A percentile compares a stretch with the other conserved stretches of the same genome.
Conservation (phyloP, 2,888 invertebrate genomes). For the Cataglyphis altisquamis region DNA sequence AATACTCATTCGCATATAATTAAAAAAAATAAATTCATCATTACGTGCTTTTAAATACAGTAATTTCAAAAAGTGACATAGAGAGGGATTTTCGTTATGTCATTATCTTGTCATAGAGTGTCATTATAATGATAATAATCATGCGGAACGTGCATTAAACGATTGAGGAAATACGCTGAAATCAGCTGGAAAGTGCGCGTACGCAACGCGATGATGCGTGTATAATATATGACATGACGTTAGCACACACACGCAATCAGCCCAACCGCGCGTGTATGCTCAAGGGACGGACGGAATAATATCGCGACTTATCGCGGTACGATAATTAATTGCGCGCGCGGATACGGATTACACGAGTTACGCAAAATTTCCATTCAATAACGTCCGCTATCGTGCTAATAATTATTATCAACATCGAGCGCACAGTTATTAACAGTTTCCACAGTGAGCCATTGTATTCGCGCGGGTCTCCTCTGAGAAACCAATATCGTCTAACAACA, state of each 20-base stretch:
- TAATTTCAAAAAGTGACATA: not conserved
- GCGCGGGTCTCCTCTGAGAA: constrained; percentile 30
- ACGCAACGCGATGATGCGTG: constrained; percentile 43
- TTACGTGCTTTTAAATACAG: not conserved
- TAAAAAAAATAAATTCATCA: not conserved
- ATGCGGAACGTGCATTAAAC: constrained; percentile 27
- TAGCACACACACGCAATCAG: constrained; percentile 29
- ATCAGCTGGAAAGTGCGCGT: constrained; percentile 23
- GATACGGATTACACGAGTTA: constrained; percentile 71
- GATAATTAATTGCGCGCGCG: constrained; percentile 72
- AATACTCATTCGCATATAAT: too few relatives aligned
- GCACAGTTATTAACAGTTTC: constrained; percentile 36
- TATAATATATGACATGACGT: constrained; percentile 51
- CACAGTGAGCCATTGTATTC: constrained; percentile 47
- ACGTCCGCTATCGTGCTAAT: constrained; percentile 50
- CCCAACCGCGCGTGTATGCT: constrained; percentile 23
- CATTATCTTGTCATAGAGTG: constrained; percentile 10
- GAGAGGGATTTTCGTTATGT: not conserved
- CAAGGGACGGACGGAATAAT: constrained; percentile 47
- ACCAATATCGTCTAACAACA: constrained; percentile 29
- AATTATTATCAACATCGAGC: constrained; percentile 64
- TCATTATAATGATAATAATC: constrained; percentile 28
- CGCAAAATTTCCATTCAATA: constrained; percentile 66
- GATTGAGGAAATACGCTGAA: constrained; percentile 49
- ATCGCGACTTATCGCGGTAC: constrained; percentile 66